phyloP scores from a whole-genome alignment of 2,797 vertebrate species.

The Poeciliopsis gracilis region DNA sequence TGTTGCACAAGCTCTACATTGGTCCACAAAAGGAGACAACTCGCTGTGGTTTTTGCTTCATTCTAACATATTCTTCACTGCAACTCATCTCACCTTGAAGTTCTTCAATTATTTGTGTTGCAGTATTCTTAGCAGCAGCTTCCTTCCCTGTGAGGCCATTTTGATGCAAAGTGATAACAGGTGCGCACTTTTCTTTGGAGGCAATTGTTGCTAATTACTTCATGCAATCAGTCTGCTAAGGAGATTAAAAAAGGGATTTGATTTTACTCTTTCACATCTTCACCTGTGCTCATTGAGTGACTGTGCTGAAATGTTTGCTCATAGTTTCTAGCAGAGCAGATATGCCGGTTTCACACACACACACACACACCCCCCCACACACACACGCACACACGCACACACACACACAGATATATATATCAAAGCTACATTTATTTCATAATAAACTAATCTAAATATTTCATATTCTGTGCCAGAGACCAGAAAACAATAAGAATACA shows the following conservation, averaged over 20 bases:
- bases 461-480: not conserved
- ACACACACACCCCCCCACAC: no score
- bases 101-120: not conserved
- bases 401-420: no score
- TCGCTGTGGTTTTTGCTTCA: not conserved
- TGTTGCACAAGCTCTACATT: not conserved
- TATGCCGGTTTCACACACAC: not conserved
- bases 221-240: constrained; percentile 4
- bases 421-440: no score
- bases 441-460: not conserved
- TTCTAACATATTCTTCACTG: not conserved
- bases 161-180: not conserved
- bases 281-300: not conserved
- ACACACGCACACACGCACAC: no score
- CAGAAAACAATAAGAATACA: not conserved
- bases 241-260: not conserved
- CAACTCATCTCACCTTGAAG: not conserved
- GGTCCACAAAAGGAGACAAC: not conserved
- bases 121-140: not conserved
- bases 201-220: constrained; percentile 12
- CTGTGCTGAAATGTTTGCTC: not conserved
- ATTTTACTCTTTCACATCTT: constrained; percentile 7
- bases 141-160: not conserved
- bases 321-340: not conserved
- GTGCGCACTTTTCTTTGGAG: not conserved